Evolutionary conservation across 2,113 vertebrate species (phyloP), one percentile per base, ranked within the genome.

Genomic region (Oncorhynchus keta): DNA sequence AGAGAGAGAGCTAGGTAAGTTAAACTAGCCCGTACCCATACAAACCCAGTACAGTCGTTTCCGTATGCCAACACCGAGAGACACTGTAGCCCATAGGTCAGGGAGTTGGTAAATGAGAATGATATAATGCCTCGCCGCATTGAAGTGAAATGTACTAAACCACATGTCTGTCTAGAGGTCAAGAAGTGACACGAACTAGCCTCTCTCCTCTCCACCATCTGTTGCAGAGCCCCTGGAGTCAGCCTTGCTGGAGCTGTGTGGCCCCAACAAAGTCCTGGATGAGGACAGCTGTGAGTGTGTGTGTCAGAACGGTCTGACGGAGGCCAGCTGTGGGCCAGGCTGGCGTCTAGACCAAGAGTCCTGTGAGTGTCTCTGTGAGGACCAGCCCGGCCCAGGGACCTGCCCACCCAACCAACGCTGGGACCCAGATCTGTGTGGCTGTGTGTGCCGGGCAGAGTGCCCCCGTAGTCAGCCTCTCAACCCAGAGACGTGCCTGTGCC

Each of bases 361-460:
- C 71, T 93, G 92, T 88, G 79, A 90, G 72, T 93, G 92, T 68
- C 86, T 88, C 80, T 93, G 92, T n/a, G 90, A 90, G 76, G 89
- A 85, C 11, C 86, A 84, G 32, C 78, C 74, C 0, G 88, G 87
- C 12, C 84, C 89, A 39, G 88, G 81, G 80, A 64, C 66, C 79
- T 93, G 92, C 49, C 92, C 91, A 0, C 26, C 83, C 0, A 88
- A 90, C 64, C 92, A 93, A 83, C 83, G 86, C 45, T 93, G 92
- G 92, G 90, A 93, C 1, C 83, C 85, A 0, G 89, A 92, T 75
- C 84, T 91, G 45, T 93, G 92, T 1, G 92, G 91, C 55, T 93
- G 92, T 1, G 89, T 91, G 48, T 93, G 92, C 0, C 83, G 83
- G 0, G 85, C 87, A 0, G 68, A 81, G 9, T 93, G 92, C 67